Percentiles rank a stretch among this genome's conserved stretches.
Evolutionary conservation across 2,113 vertebrate species (phyloP).

Genomic region (Caracal caracal): DNA sequence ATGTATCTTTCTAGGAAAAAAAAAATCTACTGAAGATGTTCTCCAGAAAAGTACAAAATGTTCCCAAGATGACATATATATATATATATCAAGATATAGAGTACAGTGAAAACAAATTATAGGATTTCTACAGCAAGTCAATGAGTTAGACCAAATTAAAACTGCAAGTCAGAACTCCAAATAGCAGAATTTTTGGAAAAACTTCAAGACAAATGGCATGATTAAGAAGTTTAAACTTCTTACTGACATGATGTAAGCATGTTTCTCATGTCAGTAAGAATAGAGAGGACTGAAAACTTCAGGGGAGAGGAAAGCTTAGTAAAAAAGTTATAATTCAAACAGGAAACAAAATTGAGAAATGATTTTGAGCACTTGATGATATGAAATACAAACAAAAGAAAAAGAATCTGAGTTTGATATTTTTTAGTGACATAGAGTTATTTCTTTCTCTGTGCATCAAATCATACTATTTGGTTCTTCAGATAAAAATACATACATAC

Average conservation of each 20-base stretch:
- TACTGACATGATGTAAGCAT: background rate
- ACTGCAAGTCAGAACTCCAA: background rate
- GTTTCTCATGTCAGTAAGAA: background rate
- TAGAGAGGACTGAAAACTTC: background rate
- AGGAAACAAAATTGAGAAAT: background rate
- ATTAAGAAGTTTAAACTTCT: constrained; percentile 29
- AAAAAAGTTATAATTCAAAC: background rate
- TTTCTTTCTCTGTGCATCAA: background rate
- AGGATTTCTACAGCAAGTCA: background rate
- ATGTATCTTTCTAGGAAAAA: background rate
- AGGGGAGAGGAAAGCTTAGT: background rate
- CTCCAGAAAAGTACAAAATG: constrained; percentile 17
- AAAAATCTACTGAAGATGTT: background rate
- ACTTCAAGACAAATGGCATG: background rate
- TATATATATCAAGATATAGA: background rate
- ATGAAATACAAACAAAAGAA: background rate
- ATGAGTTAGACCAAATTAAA: constrained; percentile 21
- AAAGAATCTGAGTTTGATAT: background rate
- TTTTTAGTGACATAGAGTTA: background rate
- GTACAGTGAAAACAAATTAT: background rate
- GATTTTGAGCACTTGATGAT: background rate
- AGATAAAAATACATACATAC: background rate
- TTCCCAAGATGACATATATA: background rate
- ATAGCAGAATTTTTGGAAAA: background rate
- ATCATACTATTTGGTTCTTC: background rate